These are phyloP conservation scores for Drosophila quadrilineata DNA, from an alignment of 1,140 invertebrate genomes.

Conservation along the genomic window DNA sequence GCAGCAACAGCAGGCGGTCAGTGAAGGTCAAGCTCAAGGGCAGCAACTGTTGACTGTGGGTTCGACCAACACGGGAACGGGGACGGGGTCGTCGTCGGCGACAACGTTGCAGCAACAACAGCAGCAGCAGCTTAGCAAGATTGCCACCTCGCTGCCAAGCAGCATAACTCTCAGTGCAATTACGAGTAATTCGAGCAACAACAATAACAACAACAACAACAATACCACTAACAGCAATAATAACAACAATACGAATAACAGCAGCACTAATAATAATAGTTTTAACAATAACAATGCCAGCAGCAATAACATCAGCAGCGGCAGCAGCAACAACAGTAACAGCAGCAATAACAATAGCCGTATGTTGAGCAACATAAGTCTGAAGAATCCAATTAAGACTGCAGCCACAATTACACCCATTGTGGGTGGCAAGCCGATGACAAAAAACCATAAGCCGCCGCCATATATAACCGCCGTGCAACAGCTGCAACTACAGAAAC, in stretches of 20 bases:
- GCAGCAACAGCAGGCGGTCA: constrained; percentile 12
- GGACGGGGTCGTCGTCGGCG: constrained; percentile 79
- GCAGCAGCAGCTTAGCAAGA: constrained; percentile 64
- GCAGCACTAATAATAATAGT: constrained; percentile 37
- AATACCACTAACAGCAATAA: constrained; percentile 11
- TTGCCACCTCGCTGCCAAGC: constrained; percentile 62
- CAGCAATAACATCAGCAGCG: background rate
- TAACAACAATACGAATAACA: constrained; percentile 27
- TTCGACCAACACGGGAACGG: constrained; percentile 85
- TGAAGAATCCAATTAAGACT: constrained; percentile 72
- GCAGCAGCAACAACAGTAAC: constrained; percentile 16
- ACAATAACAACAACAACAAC: constrained; percentile 5
- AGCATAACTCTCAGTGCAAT: constrained; percentile 74
- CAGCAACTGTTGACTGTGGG: constrained; percentile 81
- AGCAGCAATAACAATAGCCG: constrained; percentile 52
- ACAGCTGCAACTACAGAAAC: constrained; percentile 74
- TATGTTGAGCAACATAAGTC: constrained; percentile 45
- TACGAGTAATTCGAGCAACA: constrained; percentile 35
- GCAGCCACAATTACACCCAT: constrained; percentile 73
- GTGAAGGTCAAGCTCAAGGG: background rate
- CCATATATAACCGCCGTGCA: constrained; percentile 78
- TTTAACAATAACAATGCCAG: constrained; percentile 6
- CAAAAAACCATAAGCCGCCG: constrained; percentile 81
- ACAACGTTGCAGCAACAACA: constrained; percentile 32
- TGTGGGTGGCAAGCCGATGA: constrained; percentile 71